Conservation (phyloP, 2,888 invertebrate species). For the Amiota minor region DNA sequence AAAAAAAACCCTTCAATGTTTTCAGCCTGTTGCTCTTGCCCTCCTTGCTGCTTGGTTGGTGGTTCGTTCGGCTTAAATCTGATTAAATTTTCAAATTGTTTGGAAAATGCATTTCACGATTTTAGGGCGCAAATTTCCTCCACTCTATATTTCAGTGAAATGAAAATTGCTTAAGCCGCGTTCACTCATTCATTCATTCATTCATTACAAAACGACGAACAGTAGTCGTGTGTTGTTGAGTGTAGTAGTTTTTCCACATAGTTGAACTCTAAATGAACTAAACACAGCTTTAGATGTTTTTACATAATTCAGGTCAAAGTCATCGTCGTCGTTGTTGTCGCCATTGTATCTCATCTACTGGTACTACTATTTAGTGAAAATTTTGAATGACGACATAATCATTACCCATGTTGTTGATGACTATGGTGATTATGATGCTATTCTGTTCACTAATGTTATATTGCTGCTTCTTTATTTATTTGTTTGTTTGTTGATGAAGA, state of each 20-base stretch:
- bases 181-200: background rate
- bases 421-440: background rate
- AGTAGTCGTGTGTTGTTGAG: background rate
- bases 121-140: background rate
- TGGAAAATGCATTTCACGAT: constrained; percentile 52
- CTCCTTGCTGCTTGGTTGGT: constrained; percentile 10
- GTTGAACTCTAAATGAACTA: constrained; percentile 14
- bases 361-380: too few species aligned
- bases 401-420: background rate
- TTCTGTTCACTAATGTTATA: background rate
- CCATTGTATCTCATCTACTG: too few species aligned
- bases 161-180: constrained; percentile 14
- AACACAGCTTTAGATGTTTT: background rate
- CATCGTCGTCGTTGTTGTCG: background rate
- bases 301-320: constrained; percentile 19
- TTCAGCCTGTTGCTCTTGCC: constrained; percentile 20
- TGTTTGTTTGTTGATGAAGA: background rate
- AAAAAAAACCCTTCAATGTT: background rate
- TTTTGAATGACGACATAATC: background rate
- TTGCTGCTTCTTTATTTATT: too few species aligned
- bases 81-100: constrained; percentile 48
- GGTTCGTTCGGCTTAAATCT: constrained; percentile 31
- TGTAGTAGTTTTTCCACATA: constrained; percentile 6
- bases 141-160: background rate
- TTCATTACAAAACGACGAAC: background rate